A percentile compares a stretch with the other conserved stretches of the same genome.
Evolutionary conservation across 2,113 vertebrate species (phyloP).

Genomic region (Dromiciops gliroides): DNA sequence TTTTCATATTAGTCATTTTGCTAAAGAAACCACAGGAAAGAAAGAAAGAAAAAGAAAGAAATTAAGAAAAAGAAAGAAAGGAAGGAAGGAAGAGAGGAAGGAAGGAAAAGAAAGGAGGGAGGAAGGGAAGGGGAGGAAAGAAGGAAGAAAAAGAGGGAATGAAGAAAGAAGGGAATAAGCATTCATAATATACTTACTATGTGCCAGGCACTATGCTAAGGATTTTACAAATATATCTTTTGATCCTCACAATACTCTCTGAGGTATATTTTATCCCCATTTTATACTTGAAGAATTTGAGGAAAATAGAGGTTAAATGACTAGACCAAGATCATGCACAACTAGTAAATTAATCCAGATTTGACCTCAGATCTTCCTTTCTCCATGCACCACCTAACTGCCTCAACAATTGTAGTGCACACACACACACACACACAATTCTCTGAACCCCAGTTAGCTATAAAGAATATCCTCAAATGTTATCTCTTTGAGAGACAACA

Average conservation of each 20-base stretch:
- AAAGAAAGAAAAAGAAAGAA: too few species aligned
- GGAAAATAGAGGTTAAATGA: neutral
- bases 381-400: neutral
- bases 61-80: too few species aligned
- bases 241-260: neutral
- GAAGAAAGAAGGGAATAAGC: neutral
- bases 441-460: neutral
- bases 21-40: too few species aligned
- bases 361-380: neutral
- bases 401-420: neutral
- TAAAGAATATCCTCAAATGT: neutral
- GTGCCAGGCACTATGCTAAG: neutral
- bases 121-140: neutral
- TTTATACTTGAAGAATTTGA: neutral
- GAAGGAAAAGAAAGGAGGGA: too few species aligned
- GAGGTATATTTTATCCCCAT: neutral
- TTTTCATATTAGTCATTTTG: too few species aligned
- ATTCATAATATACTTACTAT: neutral
- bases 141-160: neutral
- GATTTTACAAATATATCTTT: neutral
- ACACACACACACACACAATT: neutral
- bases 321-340: neutral
- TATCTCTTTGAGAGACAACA: neutral
- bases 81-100: too few species aligned
- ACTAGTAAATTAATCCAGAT: neutral